Percentiles rank a stretch among this genome's conserved stretches.
Evolutionary conservation across 2,888 invertebrate species (phyloP).

Genomic region (Petrophora chlorosata): DNA sequence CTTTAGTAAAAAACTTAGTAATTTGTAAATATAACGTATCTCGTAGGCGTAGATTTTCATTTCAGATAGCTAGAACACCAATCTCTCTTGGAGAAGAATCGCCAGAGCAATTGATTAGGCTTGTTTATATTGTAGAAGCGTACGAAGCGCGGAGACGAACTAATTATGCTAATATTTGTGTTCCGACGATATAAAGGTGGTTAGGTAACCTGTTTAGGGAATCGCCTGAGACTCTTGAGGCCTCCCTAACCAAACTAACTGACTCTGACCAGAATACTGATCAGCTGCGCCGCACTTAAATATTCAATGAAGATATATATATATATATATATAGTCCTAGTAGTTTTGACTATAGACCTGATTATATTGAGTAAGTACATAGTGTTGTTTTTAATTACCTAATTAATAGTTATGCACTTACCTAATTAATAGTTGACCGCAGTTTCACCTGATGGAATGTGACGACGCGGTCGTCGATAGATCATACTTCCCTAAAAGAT

Average conservation of each 20-base stretch:
- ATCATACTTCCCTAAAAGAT: too few relatives aligned
- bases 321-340: neutral
- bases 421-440: too few relatives aligned
- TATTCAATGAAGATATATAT: constrained; percentile 62
- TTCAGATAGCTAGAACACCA: constrained; percentile 11
- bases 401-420: too few relatives aligned
- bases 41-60: constrained; percentile 13
- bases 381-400: too few relatives aligned
- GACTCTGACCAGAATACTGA: constrained; percentile 71
- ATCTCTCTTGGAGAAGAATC: constrained; percentile 35
- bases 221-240: constrained; percentile 70
- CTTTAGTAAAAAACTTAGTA: constrained; percentile 1
- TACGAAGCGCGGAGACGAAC: constrained; percentile 57
- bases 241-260: constrained; percentile 71
- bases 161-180: constrained; percentile 78
- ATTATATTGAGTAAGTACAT: too few relatives aligned
- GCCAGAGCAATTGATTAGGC: constrained; percentile 45
- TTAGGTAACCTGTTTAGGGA: constrained; percentile 78
- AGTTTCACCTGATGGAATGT: too few relatives aligned
- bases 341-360: too few relatives aligned
- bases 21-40: constrained; percentile 3
- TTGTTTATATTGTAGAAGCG: constrained; percentile 58
- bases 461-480: too few relatives aligned
- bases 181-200: constrained; percentile 74
- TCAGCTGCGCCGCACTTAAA: constrained; percentile 53